Conservation (phyloP, 1,140 invertebrate species). For the Drosophila equinoxialis region DNA sequence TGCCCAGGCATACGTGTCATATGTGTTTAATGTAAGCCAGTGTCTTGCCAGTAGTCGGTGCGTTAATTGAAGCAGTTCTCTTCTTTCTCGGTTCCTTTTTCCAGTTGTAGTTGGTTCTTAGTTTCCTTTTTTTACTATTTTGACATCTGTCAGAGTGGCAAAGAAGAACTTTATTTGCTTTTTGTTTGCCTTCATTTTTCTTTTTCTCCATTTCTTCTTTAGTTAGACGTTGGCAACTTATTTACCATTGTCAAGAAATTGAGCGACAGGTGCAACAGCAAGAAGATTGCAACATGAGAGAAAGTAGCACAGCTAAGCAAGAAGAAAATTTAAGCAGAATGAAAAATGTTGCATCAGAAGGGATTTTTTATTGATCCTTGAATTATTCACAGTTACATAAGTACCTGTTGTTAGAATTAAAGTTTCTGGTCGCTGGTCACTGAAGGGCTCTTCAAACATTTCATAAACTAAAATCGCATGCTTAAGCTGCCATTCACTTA, state of each 20-base stretch:
- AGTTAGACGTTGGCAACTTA: constrained; percentile 45
- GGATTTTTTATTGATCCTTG: too few relatives aligned
- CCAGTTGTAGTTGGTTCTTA: background rate
- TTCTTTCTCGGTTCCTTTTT: constrained; percentile 9
- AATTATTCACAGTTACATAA: too few relatives aligned
- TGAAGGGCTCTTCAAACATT: background rate
- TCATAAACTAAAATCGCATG: constrained; percentile 20
- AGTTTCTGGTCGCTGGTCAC: background rate
- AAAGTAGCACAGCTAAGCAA: background rate
- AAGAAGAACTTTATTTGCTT: constrained; percentile 54
- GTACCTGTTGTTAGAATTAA: too few relatives aligned
- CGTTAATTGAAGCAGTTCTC: constrained; percentile 64
- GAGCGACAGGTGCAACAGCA: constrained; percentile 37
- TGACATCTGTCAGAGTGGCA: constrained; percentile 64
- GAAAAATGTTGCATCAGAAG: background rate
- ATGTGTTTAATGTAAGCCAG: constrained; percentile 56
- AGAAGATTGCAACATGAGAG: background rate
- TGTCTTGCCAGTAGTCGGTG: constrained; percentile 36
- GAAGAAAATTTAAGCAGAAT: background rate
- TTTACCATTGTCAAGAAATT: constrained; percentile 48
- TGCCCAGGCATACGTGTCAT: constrained; percentile 52
- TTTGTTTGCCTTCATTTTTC: background rate
- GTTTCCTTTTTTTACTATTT: constrained; percentile 16
- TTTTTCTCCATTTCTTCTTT: background rate
- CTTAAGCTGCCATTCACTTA: constrained; percentile 34